Conservation (phyloP, 2,113 vertebrate species). For the Tringa solitaria region DNA sequence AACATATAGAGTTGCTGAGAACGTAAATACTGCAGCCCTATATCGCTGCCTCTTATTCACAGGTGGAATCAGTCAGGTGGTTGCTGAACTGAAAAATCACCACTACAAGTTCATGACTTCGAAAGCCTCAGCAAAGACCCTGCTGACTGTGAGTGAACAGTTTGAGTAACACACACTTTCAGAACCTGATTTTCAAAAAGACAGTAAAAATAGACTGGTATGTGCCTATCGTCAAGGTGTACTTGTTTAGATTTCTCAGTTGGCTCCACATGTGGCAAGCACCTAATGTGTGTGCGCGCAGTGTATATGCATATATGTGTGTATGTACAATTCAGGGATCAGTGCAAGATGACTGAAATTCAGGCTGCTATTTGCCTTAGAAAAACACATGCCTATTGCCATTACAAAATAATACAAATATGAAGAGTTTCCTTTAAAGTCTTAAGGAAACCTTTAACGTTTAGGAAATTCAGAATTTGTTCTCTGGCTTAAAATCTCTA, state of each 20-base stretch:
- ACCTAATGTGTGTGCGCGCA: not conserved
- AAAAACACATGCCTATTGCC: not conserved
- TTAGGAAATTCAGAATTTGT: not conserved
- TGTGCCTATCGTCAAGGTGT: not conserved
- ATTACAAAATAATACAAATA: not conserved
- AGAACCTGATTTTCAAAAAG: not conserved
- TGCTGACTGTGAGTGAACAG: not conserved
- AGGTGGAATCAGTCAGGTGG: not conserved
- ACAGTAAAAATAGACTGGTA: not conserved
- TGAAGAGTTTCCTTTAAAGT: not conserved
- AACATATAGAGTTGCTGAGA: not conserved
- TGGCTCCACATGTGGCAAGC: not conserved
- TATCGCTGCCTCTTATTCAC: not conserved
- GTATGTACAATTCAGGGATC: not conserved
- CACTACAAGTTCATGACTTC: not conserved
- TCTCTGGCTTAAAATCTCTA: not conserved
- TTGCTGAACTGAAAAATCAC: not conserved
- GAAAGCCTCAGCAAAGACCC: not conserved
- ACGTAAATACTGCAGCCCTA: not conserved
- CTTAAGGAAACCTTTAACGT: not conserved
- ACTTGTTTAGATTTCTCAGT: not conserved
- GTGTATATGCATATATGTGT: accelerated
- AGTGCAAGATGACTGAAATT: not conserved
- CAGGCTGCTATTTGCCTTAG: not conserved
- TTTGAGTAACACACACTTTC: not conserved